Evolutionary conservation across 2,113 vertebrate species (phyloP), one percentile per base, ranked within the genome.

Genomic region (Eretmochelys imbricata): DNA sequence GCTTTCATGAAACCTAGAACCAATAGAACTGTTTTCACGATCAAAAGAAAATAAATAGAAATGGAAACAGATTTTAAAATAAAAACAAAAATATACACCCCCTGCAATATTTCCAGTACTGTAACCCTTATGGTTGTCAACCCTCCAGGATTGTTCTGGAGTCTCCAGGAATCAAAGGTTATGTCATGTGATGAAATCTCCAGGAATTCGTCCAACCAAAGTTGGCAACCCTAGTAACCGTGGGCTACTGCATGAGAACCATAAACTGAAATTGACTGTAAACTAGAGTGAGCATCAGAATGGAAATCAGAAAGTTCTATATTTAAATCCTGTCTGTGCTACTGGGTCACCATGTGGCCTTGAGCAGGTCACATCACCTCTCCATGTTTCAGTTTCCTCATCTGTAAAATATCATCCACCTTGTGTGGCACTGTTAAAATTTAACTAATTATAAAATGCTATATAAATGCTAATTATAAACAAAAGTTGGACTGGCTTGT

Each of bases 241-340:
- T 87, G 95, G 91, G 90, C 91, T 94, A 42, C 4, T 16, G 46
- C 31, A 75, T 85, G 92, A 95, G 85, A 93, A 85, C 76, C 91
- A 19, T 92, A 96, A 92, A 82, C 87, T 91, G 91, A 96, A 93
- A 96, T 80, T 84, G 90, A 85, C 91, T 78, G 89, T 94, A 95
- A 95, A 84, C 84, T 94, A 35, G 51, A 82, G 55, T 95, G 95
- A 96, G 85, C 96, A 94, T 95, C 90, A 91, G 87, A 89, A 88
- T 16, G 53, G 25, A 59, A 59, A 27, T 59, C 57, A 29, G 57
- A 59, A 59, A 59, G 29, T 88, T 95, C 90, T 96, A 81, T 95
- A 89, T 90, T 97, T 96, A 97, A 96, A 92, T 93, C 49, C 94
- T 96, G 42, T 92, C 94, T 91, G 78, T 89, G 78, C 83, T 94